A percentile compares a stretch with the other conserved stretches of the same genome.
Conservation (phyloP, 2,888 invertebrate genomes). For the Limnephilus auricula region DNA sequence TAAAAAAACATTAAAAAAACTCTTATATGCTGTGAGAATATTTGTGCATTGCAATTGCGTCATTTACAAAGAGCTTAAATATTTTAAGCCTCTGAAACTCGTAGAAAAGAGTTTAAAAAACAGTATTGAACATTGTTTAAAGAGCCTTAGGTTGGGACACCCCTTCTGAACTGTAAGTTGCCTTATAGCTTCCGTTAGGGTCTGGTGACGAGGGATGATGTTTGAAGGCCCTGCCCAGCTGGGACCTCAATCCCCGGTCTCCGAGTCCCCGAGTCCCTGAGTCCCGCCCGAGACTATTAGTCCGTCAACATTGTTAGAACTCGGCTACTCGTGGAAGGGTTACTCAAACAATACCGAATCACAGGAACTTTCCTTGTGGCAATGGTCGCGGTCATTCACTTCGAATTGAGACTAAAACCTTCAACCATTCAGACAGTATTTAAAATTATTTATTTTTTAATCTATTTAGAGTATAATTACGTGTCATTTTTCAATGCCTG, state of each 20-base stretch:
- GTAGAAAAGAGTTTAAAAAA: background rate
- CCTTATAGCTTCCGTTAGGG: background rate
- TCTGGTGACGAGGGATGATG: background rate
- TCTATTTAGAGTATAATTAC: too few relatives aligned
- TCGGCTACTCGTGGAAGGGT: conserved; percentile 30
- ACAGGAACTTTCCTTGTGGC: background rate
- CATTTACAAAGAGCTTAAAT: background rate
- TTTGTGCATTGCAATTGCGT: background rate
- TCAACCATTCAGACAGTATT: background rate
- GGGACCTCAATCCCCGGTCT: background rate
- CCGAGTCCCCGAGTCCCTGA: too few relatives aligned
- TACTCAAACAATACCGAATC: conserved; percentile 23
- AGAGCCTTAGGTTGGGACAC: background rate
- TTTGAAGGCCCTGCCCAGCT: background rate
- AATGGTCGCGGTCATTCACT: background rate
- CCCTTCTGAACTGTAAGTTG: background rate
- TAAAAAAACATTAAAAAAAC: too few relatives aligned
- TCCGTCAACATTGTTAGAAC: conserved; percentile 50
- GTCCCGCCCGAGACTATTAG: conserved; percentile 16
- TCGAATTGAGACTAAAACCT: background rate
- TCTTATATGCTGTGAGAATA: too few relatives aligned
- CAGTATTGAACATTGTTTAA: background rate
- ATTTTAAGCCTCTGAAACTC: background rate
- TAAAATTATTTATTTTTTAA: too few relatives aligned
- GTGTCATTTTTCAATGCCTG: too few relatives aligned